These are phyloP conservation scores for Platerodrilus igneus DNA, from an alignment of 2,888 invertebrate species.

Conservation along the genomic window DNA sequence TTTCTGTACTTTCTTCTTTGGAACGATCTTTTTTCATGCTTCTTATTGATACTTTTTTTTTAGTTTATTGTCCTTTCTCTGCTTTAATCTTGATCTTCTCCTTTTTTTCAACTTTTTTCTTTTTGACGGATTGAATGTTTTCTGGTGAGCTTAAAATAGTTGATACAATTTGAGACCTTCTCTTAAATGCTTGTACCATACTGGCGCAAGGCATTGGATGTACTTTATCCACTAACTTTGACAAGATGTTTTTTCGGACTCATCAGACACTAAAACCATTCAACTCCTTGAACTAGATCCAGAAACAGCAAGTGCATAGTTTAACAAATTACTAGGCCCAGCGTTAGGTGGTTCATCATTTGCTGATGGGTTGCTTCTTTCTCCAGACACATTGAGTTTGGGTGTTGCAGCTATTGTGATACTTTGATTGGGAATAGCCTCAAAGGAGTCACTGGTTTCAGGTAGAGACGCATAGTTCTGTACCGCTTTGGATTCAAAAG, in stretches of 20 bases:
- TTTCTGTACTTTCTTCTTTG: conserved; percentile 1
- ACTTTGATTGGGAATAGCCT: not conserved
- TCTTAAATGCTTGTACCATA: conserved; percentile 6
- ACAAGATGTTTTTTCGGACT: no score
- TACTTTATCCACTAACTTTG: conserved; percentile 13
- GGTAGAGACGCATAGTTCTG: not conserved
- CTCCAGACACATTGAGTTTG: not conserved
- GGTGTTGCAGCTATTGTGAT: conserved; percentile 2
- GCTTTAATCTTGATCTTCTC: no score
- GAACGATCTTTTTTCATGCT: conserved; percentile 1
- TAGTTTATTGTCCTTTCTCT: conserved; percentile 6
- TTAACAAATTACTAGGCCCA: conserved; percentile 5
- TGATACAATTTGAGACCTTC: conserved; percentile 10
- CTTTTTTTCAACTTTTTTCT: conserved; percentile 8
- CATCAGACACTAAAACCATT: no score
- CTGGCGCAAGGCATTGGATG: conserved; percentile 10
- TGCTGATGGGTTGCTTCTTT: not conserved
- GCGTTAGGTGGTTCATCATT: conserved; percentile 7
- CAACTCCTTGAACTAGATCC: not conserved
- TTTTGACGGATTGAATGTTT: conserved; percentile 7
- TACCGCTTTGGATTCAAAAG: not conserved
- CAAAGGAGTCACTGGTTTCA: no score
- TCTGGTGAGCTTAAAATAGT: conserved; percentile 9
- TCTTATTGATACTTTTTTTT: conserved; percentile 4
- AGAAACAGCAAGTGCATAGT: conserved; percentile 1